Conservation (phyloP, 2,113 vertebrate species). For the Halichoeres trimaculatus region DNA sequence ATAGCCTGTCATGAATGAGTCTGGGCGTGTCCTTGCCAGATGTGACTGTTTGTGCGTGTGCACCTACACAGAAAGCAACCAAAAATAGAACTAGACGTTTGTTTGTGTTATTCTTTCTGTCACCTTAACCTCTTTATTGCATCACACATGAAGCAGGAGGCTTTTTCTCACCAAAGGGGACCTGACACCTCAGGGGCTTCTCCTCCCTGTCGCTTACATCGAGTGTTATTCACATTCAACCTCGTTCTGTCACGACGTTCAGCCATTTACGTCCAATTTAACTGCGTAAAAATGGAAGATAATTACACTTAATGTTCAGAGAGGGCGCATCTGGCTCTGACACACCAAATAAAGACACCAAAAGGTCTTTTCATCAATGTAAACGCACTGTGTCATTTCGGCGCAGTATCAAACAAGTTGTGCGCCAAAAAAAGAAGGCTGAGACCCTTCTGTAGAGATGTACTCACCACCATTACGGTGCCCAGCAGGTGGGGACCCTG, state of each 20-base stretch:
- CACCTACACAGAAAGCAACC: constrained; percentile 8
- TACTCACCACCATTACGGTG: constrained; percentile 79
- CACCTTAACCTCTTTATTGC: background rate
- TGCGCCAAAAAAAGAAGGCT: background rate
- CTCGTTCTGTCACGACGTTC: constrained; percentile 16
- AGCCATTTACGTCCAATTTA: background rate
- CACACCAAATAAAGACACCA: background rate
- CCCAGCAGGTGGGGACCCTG: constrained; percentile 75
- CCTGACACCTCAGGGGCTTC: background rate
- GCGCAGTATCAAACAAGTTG: too few relatives aligned
- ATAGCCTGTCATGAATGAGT: constrained; percentile 23
- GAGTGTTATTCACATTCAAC: background rate
- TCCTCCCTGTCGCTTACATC: background rate
- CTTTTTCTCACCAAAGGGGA: background rate
- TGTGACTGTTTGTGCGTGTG: constrained; percentile 34
- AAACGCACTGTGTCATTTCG: too few relatives aligned
- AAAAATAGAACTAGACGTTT: constrained; percentile 29
- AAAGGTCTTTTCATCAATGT: too few relatives aligned
- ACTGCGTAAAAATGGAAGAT: background rate
- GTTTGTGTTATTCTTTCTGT: background rate
- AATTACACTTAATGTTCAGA: too few relatives aligned
- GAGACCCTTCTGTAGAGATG: constrained; percentile 5
- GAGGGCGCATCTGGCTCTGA: background rate
- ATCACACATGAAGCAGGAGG: background rate
- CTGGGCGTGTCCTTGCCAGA: constrained; percentile 77